These are phyloP conservation scores for Myiotriccus ornatus DNA, from an alignment of 2,797 vertebrate genomes.

Conservation along the genomic window DNA sequence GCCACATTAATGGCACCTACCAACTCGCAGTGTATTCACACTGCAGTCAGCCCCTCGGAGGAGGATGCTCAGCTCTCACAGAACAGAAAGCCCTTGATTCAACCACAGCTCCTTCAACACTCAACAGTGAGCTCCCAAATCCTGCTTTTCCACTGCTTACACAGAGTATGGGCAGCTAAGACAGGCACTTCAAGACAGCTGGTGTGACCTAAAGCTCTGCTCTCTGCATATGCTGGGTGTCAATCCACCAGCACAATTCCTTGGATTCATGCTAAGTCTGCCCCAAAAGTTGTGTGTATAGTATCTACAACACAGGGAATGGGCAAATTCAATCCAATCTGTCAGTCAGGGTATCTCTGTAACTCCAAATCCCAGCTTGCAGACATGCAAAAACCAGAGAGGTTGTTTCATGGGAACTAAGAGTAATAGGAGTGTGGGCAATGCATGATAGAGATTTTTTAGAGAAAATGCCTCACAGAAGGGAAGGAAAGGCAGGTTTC, in stretches of 20 bases:
- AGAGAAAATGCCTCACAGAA: not conserved
- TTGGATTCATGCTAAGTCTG: not conserved
- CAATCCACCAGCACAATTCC: not conserved
- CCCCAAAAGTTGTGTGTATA: not conserved
- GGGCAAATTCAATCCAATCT: not conserved
- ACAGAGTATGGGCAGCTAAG: not conserved
- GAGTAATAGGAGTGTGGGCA: not conserved
- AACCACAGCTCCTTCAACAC: not conserved
- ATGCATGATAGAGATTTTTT: fast-evolving
- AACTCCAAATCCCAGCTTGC: not conserved
- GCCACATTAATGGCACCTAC: not conserved
- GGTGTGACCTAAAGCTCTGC: not conserved
- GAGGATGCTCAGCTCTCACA: not conserved
- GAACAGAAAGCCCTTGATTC: not conserved
- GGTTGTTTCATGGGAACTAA: not conserved
- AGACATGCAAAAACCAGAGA: not conserved
- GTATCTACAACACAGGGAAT: not conserved
- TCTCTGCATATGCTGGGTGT: not conserved
- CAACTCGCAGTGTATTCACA: not conserved
- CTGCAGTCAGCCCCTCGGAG: not conserved
- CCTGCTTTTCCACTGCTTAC: not conserved
- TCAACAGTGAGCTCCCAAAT: not conserved
- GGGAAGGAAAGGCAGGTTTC: not conserved
- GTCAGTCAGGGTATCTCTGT: not conserved
- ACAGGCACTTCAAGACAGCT: not conserved